Base-by-base conservation (phyloP, 2,888 invertebrate genomes). In the Xestia c-nigrum region DNA sequence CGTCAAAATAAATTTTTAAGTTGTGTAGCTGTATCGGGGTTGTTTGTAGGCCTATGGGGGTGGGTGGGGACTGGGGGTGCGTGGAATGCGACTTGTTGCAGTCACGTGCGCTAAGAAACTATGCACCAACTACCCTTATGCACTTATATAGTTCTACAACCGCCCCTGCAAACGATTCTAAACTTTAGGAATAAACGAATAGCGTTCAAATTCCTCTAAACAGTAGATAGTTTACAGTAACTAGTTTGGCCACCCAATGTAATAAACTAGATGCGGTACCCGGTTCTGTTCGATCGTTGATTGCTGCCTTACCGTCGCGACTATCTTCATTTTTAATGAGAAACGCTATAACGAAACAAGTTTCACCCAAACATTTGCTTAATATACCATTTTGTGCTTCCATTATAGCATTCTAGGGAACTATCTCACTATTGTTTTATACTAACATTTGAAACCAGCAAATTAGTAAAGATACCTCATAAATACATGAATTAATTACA, bases 41-140 rank as follows among this genome's bases (percentile, higher is more conserved):
- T 88, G 78, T 78, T 78, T 81, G 84, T 88, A 91, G 91, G 91
- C 91, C 90, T 91, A 86, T 72, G 72, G 76, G 80, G 85, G 71
- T 10, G 24, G 31, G 65, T 40, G 52, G 71, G 72, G 86, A 87
- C 85, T 76, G 87, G 85, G 80, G 84, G 88, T 70, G 85, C 84
- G 89, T 89, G 92, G 92, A 91, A 91, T 91, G 91, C 91, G 90
- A 95, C 94, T 95, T 95, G 95, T 96, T 96, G 95, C 95, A 94
- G 92, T 92, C 93, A 93, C 93, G 92, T 93, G 94, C 91, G 91
- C 91, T 88, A 90, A 88, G 89, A 86, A 92, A 91, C 90, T 90
- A 86, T 89, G 87, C 87, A 85, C 85, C 82, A 87, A 88, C 89
- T 90, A 89, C 87, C 89, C 87, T 87, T 87, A 87, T 85, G 83